phyloP scores from a whole-genome alignment of 2,113 vertebrate genomes.

The Cygnus buccinator region DNA sequence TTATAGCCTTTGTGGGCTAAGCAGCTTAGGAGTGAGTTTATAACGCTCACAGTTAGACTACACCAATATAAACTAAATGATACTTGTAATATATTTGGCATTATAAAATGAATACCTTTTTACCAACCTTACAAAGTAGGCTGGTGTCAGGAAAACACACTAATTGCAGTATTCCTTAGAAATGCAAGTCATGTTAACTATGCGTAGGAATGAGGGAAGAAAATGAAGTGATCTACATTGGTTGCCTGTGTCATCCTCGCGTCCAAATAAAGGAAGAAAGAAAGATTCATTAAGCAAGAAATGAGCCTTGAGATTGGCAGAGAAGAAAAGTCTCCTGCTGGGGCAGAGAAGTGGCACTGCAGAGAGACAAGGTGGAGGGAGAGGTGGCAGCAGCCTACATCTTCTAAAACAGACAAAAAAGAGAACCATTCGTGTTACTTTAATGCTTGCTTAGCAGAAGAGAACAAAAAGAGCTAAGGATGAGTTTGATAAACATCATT shows the following conservation, averaged over 20 bases:
- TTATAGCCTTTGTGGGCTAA: not conserved
- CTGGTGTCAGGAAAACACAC: not conserved
- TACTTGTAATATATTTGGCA: not conserved
- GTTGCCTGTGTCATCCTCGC: not conserved
- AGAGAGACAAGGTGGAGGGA: not conserved
- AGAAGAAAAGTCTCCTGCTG: conserved; percentile 10
- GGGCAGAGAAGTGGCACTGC: not conserved
- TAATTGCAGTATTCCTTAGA: not conserved
- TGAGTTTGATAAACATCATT: not conserved
- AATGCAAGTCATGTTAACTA: not conserved
- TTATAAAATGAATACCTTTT: not conserved
- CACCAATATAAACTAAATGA: not conserved
- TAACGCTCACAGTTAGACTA: not conserved
- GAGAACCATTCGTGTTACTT: not conserved
- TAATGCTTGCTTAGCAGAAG: not conserved
- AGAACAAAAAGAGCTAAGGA: not conserved
- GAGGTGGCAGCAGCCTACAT: not conserved
- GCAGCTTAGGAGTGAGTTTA: not conserved
- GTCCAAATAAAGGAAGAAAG: not conserved
- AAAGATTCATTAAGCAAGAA: not conserved
- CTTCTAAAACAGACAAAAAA: not conserved
- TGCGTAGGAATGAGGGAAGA: not conserved
- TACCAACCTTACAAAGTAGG: not conserved
- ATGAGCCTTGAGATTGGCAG: not conserved
- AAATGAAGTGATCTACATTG: not conserved